These are phyloP conservation scores for Chesias legatella DNA, from an alignment of 2,888 invertebrate genomes.

Conservation along the genomic window DNA sequence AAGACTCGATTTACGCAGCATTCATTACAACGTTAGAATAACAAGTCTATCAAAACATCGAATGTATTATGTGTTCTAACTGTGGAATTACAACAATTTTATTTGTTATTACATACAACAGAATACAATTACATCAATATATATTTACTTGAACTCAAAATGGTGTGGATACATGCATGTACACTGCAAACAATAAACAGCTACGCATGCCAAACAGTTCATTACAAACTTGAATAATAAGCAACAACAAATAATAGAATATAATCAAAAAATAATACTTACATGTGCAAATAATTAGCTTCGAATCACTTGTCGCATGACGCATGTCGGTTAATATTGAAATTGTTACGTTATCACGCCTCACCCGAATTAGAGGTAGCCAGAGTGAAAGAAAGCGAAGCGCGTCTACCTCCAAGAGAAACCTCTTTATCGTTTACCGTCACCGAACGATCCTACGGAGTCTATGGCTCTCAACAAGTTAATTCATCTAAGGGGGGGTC, in stretches of 20 bases:
- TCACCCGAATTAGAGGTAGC: conserved; percentile 56
- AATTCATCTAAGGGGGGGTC: conserved; percentile 29
- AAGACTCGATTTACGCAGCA: too few relatives aligned
- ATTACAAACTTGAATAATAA: conserved; percentile 51
- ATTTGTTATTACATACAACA: too few relatives aligned
- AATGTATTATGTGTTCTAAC: too few relatives aligned
- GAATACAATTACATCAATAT: too few relatives aligned
- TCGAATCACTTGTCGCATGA: conserved; percentile 44
- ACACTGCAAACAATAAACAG: conserved; percentile 26
- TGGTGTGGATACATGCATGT: conserved; percentile 35
- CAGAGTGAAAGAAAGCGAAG: conserved; percentile 61
- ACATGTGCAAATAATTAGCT: conserved; percentile 62
- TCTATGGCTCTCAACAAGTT: conserved; percentile 37
- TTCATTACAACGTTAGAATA: too few relatives aligned
- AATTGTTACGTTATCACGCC: conserved; percentile 39
- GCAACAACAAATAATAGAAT: conserved; percentile 28
- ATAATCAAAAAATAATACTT: conserved; percentile 60
- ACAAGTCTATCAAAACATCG: too few relatives aligned
- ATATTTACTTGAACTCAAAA: too few relatives aligned
- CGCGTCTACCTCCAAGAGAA: conserved; percentile 14
- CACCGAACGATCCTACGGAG: conserved; percentile 51
- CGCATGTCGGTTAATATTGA: conserved; percentile 23
- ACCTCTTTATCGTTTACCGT: conserved; percentile 48
- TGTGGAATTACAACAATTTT: too few relatives aligned
- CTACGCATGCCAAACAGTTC: conserved; percentile 78